Conservation (phyloP, 2,113 vertebrate species). For the Python bivittatus region DNA sequence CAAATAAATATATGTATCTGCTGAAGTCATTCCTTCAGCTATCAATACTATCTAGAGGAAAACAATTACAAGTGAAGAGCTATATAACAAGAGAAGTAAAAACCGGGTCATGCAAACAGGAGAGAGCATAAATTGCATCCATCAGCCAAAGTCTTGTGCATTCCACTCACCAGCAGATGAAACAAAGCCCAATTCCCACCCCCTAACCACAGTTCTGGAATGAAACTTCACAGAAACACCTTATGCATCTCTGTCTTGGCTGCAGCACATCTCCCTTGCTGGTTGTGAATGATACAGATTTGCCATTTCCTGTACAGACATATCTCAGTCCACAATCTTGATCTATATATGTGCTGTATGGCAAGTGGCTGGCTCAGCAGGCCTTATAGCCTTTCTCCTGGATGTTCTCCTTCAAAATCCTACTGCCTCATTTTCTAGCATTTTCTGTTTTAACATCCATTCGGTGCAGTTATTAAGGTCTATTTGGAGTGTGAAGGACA, state of each 20-base stretch:
- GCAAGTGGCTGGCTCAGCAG: background rate
- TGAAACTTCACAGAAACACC: background rate
- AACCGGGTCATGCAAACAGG: conserved; percentile 7
- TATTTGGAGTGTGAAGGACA: conserved; percentile 75
- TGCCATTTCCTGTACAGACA: background rate
- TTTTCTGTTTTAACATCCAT: conserved; percentile 71
- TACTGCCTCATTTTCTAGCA: conserved; percentile 64
- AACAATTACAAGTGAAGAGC: background rate
- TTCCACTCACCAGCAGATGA: background rate
- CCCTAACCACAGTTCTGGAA: background rate
- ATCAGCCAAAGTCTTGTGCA: background rate
- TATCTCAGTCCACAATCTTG: background rate
- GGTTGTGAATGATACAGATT: too few species aligned
- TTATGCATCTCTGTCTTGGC: fast-evolving
- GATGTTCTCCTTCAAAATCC: background rate
- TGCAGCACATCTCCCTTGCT: background rate
- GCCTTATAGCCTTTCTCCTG: background rate
- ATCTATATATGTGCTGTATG: background rate
- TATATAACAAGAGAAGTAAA: conserved; percentile 1
- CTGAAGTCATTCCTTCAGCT: background rate
- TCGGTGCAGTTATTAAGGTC: conserved; percentile 76
- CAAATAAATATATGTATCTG: background rate
- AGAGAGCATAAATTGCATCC: background rate
- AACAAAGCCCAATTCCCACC: background rate
- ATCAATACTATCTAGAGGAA: background rate